Percentiles rank a stretch among this genome's conserved stretches.
These are phyloP conservation scores for Cygnus buccinator DNA, from an alignment of 2,113 vertebrate species.

Conservation along the genomic window DNA sequence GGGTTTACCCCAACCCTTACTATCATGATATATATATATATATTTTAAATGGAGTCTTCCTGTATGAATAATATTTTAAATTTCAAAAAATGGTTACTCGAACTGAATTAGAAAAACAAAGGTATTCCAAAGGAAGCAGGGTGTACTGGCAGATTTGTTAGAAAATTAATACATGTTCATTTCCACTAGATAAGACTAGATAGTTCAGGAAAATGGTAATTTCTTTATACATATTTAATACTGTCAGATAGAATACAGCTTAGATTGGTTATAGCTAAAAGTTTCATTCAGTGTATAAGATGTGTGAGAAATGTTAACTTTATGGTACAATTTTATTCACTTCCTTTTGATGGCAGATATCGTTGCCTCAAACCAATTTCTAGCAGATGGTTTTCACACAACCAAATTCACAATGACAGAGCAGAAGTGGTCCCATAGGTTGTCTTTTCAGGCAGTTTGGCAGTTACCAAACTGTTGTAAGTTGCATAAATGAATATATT, in stretches of 20 bases:
- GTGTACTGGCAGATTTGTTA: not conserved
- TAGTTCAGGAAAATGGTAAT: not conserved
- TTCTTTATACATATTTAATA: not conserved
- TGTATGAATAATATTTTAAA: not conserved
- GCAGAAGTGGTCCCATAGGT: not conserved
- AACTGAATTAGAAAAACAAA: not conserved
- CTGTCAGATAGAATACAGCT: not conserved
- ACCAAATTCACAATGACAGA: not conserved
- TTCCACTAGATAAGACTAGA: not conserved
- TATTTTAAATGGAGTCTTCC: not conserved
- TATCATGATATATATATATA: too few species aligned
- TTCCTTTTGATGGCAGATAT: not conserved
- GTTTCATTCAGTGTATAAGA: not conserved
- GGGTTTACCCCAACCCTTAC: not conserved
- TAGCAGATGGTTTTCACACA: not conserved
- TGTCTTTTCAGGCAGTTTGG: not conserved
- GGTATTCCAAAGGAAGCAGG: not conserved
- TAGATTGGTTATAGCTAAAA: not conserved
- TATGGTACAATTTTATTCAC: not conserved
- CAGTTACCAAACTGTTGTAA: not conserved
- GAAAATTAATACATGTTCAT: not conserved
- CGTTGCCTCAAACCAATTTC: not conserved
- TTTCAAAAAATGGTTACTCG: not conserved
- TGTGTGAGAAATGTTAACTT: not conserved
- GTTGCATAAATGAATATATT: not conserved